A percentile compares a stretch with the other conserved stretches of the same genome.
Evolutionary conservation across 1,140 invertebrate species (phyloP).

Genomic region (Lepidurus apus): DNA sequence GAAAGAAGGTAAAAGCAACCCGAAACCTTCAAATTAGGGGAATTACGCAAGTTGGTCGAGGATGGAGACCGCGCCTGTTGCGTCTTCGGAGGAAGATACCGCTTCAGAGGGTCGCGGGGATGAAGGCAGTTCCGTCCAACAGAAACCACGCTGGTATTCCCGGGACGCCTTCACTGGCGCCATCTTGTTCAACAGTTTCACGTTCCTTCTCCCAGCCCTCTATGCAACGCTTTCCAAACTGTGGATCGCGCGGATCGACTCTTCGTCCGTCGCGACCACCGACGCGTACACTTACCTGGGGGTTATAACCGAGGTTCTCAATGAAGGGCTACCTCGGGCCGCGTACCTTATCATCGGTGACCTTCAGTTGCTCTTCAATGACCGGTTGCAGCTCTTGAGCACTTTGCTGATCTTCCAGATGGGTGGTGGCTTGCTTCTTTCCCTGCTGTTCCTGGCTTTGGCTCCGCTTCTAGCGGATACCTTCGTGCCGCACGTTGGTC

Average conservation of each 20-base stretch:
- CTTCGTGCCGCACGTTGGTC: constrained; percentile 13
- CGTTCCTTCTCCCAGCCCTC: constrained; percentile 23
- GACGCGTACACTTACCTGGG: constrained; percentile 32
- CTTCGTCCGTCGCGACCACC: constrained; percentile 23
- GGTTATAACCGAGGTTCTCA: constrained; percentile 26
- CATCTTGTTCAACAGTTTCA: constrained; percentile 29
- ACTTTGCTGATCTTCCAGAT: constrained; percentile 25
- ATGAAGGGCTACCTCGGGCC: constrained; percentile 27
- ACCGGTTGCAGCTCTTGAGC: background rate
- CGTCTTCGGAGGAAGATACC: background rate
- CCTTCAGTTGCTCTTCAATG: background rate
- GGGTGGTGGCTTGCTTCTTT: constrained; percentile 20
- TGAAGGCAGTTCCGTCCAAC: background rate
- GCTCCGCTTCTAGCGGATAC: constrained; percentile 27
- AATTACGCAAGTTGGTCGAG: too few species aligned
- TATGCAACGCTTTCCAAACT: constrained; percentile 29
- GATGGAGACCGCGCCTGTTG: too few species aligned
- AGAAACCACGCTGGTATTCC: constrained; percentile 22
- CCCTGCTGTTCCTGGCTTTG: background rate
- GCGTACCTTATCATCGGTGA: constrained; percentile 27
- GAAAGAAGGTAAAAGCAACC: too few species aligned
- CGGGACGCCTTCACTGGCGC: constrained; percentile 19
- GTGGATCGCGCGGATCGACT: constrained; percentile 26
- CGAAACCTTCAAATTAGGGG: too few species aligned
- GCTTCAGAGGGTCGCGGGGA: background rate